phyloP scores from a whole-genome alignment of 2,797 vertebrate species.

The Otolemur crassicaudatus region DNA sequence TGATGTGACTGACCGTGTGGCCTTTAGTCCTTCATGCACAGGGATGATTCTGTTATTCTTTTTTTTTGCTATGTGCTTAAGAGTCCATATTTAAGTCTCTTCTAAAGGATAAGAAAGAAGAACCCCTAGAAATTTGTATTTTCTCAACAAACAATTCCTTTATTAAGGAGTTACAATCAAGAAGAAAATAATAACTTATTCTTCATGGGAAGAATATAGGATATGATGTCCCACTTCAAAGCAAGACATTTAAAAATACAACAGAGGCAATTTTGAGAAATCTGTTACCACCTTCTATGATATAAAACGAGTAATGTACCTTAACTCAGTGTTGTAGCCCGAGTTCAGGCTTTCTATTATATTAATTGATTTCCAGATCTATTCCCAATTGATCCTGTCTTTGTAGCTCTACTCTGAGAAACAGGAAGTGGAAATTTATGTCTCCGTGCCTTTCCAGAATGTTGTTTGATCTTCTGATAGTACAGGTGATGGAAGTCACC shows the following conservation, averaged over 20 bases:
- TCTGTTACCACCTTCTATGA: not conserved
- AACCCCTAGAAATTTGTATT: not conserved
- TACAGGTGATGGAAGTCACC: conserved; percentile 55
- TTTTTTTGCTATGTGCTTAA: not conserved
- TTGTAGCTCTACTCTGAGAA: conserved; percentile 10
- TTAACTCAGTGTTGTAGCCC: not conserved
- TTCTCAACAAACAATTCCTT: not conserved
- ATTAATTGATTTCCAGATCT: conserved; percentile 66
- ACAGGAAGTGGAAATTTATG: conserved; percentile 40
- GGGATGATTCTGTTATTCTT: not conserved
- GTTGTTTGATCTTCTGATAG: conserved; percentile 52
- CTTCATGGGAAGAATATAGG: not conserved
- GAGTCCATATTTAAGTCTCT: not conserved
- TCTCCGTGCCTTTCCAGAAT: conserved; percentile 8
- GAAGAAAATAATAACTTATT: not conserved
- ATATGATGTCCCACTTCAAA: conserved; percentile 16
- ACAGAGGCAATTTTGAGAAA: not conserved
- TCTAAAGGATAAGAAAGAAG: not conserved
- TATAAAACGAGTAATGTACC: conserved; percentile 27
- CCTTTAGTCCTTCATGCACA: not conserved
- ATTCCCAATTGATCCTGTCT: conserved; percentile 48
- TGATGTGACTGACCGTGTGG: not conserved
- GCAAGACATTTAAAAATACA: not conserved
- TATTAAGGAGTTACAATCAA: conserved; percentile 26
- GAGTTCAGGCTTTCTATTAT: conserved; percentile 1